Base-by-base conservation (phyloP, 2,888 invertebrate species). In the Drosophila hamatofila region DNA sequence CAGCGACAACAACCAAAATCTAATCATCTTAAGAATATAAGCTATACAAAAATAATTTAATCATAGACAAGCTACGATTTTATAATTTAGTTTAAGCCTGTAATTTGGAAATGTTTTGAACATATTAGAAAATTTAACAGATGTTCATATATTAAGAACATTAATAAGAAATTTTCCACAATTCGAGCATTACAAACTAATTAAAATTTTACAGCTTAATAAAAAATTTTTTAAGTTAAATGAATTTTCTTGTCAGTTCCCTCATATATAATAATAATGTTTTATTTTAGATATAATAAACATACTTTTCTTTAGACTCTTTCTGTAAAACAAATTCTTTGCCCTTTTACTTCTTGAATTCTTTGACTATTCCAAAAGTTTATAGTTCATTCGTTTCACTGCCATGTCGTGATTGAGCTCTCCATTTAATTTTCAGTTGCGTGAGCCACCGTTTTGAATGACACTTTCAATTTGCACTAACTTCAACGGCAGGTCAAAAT, bases 401-500 rank as follows among this genome's bases (percentile, higher is more conserved):
- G 16, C 8, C 44, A 23, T 7, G 14, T 23, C 23, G 7, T 23
- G 23, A 44, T 44, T 44, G 46, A 25, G 4, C 16, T 4, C 3
- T 56, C n/a, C 8, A 39, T 2, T 63, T 49, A 51, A 60, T 63
- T 57, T 39, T 39, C 66, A 55, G 58, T 35, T 55, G 35, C 18
- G 14, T 37, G 25, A 41, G 23, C 39, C 35, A 16, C 39, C 33
- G 23, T 49, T 68, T 71, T 85, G 83, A 83, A 68, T 83, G 88
- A 65, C 83, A 83, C 75, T 85, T 83, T 83, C 88, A 83, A 83
- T 76, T 76, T 78, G 64, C 75, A 64, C 64, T 75, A 78, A 75
- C 79, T 74, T 74, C 75, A 62, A 37, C 48, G 39, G 27, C 63
- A 61, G 56, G 55, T 56, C 57, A 51, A 74, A 12, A 41, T 51